Evolutionary conservation across 2,888 invertebrate genomes (phyloP), one percentile per base, ranked within the genome.

Genomic region (Caenorhabditis imperialis): DNA sequence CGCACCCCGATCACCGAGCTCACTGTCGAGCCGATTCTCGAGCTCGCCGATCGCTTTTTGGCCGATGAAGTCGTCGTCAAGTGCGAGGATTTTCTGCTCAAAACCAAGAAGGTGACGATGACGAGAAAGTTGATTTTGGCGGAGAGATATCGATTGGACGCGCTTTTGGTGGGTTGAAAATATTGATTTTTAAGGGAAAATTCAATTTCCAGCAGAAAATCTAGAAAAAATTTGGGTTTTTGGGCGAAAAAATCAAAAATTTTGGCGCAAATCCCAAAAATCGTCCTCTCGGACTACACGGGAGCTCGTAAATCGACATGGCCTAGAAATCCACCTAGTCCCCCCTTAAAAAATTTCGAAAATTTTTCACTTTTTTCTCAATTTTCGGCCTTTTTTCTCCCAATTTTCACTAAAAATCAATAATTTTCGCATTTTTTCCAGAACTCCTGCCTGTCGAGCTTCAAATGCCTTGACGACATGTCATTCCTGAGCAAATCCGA

Each of bases 31-130:
- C 14, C 5, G 10, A 20, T 63, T 20, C 30, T 63, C 38, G 22
- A 47, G 12, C 16, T 63, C 22, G 63, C 63, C 3, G 63, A 63
- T 63, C 37, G 54, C 2, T 63, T 63, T 22, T 14, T 47, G 47
- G 35, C 54, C 5, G 63, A 63, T 35, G 38, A 54, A 38, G 30
- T 63, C 20, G 8, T 38, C 35, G 47, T 27, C 10, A 37, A n/a
- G 18, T 63, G 63, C 14, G 63, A 63, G 35, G 53, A 63, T 37
- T 63, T 63, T 54, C 27, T 63, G 22, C 47, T 54, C 3, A 47
- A n/a, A 35, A 47, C 47, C 2, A 30, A 54, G 0, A 8, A 16
- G n/a, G 12, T 54, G 14, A 37, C 37, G 12, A 23, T 47, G 18
- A 45, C 27, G 0, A 54, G 30, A 16, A 63, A 54, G 20, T 16